phyloP scores from a whole-genome alignment of 2,797 vertebrate genomes.

The Oreochromis grahami region DNA sequence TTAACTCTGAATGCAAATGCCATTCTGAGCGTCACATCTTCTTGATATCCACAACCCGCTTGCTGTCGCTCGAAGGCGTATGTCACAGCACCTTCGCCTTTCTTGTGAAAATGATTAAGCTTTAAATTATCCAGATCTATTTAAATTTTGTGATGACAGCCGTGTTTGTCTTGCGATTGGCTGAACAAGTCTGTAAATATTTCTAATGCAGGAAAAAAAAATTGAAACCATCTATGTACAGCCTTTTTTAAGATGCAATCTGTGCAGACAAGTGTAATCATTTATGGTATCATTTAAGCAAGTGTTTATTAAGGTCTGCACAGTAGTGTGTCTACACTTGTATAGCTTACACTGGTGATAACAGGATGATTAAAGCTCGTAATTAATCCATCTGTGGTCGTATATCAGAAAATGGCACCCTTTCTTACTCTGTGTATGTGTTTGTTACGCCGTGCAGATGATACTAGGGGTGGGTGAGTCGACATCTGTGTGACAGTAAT shows the following conservation, averaged over 20 bases:
- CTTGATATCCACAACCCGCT: not conserved
- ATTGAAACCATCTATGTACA: fast-evolving
- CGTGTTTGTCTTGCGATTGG: not conserved
- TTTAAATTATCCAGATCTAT: not conserved
- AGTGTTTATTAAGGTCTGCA: not conserved
- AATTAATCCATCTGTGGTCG: constrained; percentile 41
- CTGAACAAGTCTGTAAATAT: not conserved
- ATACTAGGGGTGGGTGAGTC: not conserved
- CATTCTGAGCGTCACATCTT: not conserved
- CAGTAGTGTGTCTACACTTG: not conserved
- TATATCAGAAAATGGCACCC: constrained; percentile 15
- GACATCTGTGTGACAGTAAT: constrained; percentile 11
- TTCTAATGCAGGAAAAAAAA: not conserved
- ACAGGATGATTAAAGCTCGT: constrained; percentile 23
- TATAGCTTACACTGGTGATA: not conserved
- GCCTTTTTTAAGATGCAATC: constrained; percentile 13
- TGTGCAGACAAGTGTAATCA: not conserved
- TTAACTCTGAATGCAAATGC: constrained; percentile 20
- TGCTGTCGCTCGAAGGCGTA: not conserved
- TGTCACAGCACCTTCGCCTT: not conserved
- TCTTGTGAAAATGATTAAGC: not conserved
- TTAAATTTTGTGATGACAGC: not conserved
- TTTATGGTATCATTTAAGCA: not conserved
- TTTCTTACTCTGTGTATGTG: not conserved
- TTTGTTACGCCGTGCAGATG: not conserved